Conservation (phyloP, 2,113 vertebrate genomes). For the Eolophus roseicapilla region DNA sequence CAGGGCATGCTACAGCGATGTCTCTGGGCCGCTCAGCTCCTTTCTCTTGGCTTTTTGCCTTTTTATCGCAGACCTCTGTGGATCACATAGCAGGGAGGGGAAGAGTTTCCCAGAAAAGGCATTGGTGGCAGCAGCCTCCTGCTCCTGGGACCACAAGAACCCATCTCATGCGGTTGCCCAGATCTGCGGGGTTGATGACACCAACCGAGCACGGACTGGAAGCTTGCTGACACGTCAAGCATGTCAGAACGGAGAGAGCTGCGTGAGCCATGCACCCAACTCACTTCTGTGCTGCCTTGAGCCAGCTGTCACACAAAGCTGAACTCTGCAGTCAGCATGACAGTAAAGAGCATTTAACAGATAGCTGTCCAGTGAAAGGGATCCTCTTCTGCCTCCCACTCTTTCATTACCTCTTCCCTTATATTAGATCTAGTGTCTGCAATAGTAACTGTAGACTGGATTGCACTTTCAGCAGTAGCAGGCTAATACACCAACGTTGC, state of each 20-base stretch:
- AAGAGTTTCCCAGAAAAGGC: not conserved
- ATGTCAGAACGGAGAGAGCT: accelerated
- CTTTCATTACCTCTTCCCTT: not conserved
- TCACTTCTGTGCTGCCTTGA: not conserved
- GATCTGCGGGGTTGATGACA: not conserved
- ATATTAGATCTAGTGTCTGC: not conserved
- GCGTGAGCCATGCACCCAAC: not conserved
- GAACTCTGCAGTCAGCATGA: not conserved
- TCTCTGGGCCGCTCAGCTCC: not conserved
- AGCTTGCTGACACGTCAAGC: not conserved
- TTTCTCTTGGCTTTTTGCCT: not conserved
- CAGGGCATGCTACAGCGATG: accelerated
- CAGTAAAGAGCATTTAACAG: not conserved
- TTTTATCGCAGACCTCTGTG: not conserved
- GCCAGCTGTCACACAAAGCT: not conserved
- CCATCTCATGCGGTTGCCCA: accelerated
- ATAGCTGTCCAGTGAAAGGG: not conserved
- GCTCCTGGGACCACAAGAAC: not conserved
- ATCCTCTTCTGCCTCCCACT: not conserved
- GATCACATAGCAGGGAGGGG: not conserved
- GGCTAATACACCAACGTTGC: accelerated
- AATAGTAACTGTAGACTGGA: accelerated
- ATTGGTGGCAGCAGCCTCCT: not conserved
- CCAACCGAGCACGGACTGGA: accelerated
- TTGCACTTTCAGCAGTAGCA: not conserved